Conservation (phyloP, 2,888 invertebrate genomes). For the Amphimallon solstitiale region DNA sequence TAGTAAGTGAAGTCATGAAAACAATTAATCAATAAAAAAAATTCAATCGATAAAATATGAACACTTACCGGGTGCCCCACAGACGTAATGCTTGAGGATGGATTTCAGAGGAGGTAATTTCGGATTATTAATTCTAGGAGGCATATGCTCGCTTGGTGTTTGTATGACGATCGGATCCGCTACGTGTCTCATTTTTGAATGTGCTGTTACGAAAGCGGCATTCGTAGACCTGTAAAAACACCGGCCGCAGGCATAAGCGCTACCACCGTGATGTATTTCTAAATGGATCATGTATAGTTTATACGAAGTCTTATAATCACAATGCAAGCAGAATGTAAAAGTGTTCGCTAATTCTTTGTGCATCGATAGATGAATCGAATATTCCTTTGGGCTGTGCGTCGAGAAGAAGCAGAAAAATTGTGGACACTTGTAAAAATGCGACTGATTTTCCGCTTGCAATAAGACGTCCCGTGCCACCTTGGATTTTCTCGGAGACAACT, state of each 20-base stretch:
- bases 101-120: constrained; percentile 3
- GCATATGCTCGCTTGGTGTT: constrained; percentile 52
- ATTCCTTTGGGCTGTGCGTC: constrained; percentile 57
- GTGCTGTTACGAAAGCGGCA: constrained; percentile 70
- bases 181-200: constrained; percentile 64
- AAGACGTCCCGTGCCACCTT: constrained; percentile 54
- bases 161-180: constrained; percentile 40
- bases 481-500: constrained; percentile 45
- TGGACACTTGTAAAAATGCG: constrained; percentile 69
- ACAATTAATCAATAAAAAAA: too few species aligned
- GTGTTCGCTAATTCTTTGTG: constrained; percentile 46
- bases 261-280: constrained; percentile 69
- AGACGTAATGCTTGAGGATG: constrained; percentile 51
- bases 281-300: constrained; percentile 65
- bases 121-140: constrained; percentile 38
- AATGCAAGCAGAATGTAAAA: constrained; percentile 63
- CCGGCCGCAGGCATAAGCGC: constrained; percentile 71
- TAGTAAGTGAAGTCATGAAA: too few species aligned
- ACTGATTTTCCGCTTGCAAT: constrained; percentile 58
- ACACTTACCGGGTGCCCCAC: constrained; percentile 48
- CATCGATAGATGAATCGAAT: constrained; percentile 61
- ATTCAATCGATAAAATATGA: not conserved
- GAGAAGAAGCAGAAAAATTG: constrained; percentile 64
- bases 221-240: constrained; percentile 76
- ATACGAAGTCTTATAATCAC: constrained; percentile 63